A percentile compares a stretch with the other conserved stretches of the same genome.
These are phyloP conservation scores for Narcine bancroftii DNA, from an alignment of 2,113 vertebrate genomes.

Conservation along the genomic window DNA sequence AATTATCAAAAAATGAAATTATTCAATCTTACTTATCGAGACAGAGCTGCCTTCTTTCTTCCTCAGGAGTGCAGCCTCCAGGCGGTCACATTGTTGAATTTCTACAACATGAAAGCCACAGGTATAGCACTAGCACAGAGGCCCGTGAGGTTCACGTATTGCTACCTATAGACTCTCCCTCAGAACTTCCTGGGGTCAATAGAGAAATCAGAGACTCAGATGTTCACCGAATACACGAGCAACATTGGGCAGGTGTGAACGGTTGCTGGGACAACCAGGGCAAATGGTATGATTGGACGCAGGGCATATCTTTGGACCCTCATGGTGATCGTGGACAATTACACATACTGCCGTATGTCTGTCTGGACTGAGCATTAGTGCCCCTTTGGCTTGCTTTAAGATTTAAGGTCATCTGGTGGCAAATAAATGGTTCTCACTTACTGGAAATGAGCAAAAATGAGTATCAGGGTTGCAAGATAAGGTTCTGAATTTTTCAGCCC, in stretches of 20 bases:
- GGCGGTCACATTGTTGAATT: constrained; percentile 76
- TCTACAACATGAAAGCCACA: constrained; percentile 66
- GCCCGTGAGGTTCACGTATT: constrained; percentile 65
- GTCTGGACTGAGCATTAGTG: constrained; percentile 70
- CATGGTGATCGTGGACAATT: constrained; percentile 79
- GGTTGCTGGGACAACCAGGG: constrained; percentile 86
- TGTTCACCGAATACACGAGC: constrained; percentile 67
- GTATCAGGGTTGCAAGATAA: constrained; percentile 11
- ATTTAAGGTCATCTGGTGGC: constrained; percentile 57
- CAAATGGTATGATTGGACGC: constrained; percentile 92
- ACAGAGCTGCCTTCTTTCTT: constrained; percentile 81
- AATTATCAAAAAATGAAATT: constrained; percentile 79
- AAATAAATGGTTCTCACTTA: constrained; percentile 43
- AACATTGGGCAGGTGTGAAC: constrained; percentile 83
- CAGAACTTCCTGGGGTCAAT: constrained; percentile 70
- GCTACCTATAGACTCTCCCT: constrained; percentile 56
- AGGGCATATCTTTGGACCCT: constrained; percentile 84
- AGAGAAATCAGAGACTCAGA: constrained; percentile 67
- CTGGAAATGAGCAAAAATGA: constrained; percentile 24
- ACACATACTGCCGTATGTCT: constrained; percentile 90
- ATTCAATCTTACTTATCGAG: constrained; percentile 86
- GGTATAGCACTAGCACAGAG: constrained; percentile 58
- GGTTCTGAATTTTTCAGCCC: constrained; percentile 29
- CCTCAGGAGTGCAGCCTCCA: constrained; percentile 68
- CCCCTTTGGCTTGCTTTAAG: constrained; percentile 46